phyloP scores from a whole-genome alignment of 2,113 vertebrate species.

The Phaethornis superciliosus region DNA sequence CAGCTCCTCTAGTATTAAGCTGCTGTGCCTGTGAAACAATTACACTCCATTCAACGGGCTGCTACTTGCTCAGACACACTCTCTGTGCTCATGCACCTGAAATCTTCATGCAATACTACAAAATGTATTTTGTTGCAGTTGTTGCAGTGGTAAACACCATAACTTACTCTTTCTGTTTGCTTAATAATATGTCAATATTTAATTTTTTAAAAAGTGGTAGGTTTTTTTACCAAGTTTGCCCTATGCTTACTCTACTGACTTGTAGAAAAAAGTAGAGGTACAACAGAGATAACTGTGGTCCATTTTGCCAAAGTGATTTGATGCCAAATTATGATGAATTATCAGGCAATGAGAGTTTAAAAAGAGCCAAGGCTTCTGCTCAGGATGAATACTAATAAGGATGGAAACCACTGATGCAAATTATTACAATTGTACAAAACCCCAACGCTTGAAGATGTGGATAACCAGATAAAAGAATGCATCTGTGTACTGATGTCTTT shows the following conservation, averaged over 20 bases:
- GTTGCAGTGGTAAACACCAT: neutral
- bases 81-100: neutral
- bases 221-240: neutral
- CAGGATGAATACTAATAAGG: neutral
- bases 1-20: neutral
- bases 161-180: neutral
- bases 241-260: neutral
- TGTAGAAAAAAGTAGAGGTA: neutral
- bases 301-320: neutral
- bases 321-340: constrained; percentile 17
- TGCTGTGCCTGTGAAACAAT: neutral
- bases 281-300: neutral
- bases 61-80: neutral
- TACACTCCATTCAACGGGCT: neutral
- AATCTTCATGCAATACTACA: neutral
- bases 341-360: neutral
- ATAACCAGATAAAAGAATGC: neutral
- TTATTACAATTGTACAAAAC: neutral
- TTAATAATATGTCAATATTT: neutral
- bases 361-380: neutral
- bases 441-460: neutral
- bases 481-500: neutral
- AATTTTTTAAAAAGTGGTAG: neutral
- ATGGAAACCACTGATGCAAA: neutral
- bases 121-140: neutral